Evolutionary conservation across 1,140 invertebrate genomes (phyloP), one percentile per base, ranked within the genome.

Genomic region (Polypedilum vanderplanki): DNA sequence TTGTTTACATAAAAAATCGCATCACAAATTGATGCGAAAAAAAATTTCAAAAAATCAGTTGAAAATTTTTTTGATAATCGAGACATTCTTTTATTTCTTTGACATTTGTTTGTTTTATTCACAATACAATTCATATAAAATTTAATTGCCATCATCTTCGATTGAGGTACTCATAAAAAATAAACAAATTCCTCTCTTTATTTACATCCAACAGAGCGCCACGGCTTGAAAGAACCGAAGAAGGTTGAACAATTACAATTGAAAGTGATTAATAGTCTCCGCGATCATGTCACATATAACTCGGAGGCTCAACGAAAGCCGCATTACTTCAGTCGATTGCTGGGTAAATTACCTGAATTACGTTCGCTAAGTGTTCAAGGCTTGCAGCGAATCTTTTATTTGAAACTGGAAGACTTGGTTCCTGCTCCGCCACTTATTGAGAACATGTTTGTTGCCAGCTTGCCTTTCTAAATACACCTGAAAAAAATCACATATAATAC

Each of bases 281-380:
- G 94, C 9, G 96, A 98, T 79, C 96, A 98, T 85, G 95, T 97
- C 79, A 97, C 94, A 8, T 96, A 96, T 85, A 95, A 95, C 82
- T 89, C 90, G 74, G 94, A 92, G 80, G 94, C 90, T n/a, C 92
- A 94, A 83, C 88, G 88, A 79, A 94, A 92, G 81, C 88, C 89
- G 22, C 93, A 97, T 78, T 97, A 97, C 84, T 95, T 98, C 86
- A 97, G 95, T 46, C 87, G 92, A 17, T 88, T 98, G 57, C 85
- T 98, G 40, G 92, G 93, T 40, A 96, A 96, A 83, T 86, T 98
- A 75, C 93, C 95, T 0, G 95, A 98, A 82, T 85, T 98, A 76
- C 87, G 96, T 73, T 94, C 93, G 73, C 86, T 98, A 7, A 95
- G 93, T 75, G 91, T 96, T 33, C 94, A 97, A 83, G 96, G 95